Evolutionary conservation across 1,140 invertebrate genomes (phyloP).

Genomic region (Ceratina australensis): DNA sequence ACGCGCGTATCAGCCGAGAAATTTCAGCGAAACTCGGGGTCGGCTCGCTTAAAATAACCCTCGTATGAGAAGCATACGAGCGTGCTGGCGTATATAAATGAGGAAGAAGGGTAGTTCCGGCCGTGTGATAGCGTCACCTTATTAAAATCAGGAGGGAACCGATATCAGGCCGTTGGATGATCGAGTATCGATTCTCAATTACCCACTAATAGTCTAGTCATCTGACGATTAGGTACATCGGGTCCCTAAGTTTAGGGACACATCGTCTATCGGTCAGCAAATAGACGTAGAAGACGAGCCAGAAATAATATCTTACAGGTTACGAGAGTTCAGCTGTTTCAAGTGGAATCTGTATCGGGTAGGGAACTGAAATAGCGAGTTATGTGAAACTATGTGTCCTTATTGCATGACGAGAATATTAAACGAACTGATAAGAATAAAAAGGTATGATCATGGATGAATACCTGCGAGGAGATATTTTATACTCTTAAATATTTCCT

Average conservation of each 20-base stretch:
- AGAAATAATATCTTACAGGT: slow-evolving; percentile 19
- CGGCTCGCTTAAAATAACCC: slow-evolving; percentile 45
- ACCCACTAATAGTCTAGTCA: slow-evolving; percentile 57
- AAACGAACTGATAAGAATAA: no score
- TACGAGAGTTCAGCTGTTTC: no score
- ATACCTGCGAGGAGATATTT: no score
- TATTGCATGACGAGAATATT: no score
- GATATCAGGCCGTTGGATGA: slow-evolving; percentile 49
- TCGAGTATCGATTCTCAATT: slow-evolving; percentile 68
- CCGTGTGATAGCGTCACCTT: slow-evolving; percentile 41
- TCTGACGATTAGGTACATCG: slow-evolving; percentile 57
- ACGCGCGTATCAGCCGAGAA: slow-evolving; percentile 16
- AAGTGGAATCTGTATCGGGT: no score
- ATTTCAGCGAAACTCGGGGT: slow-evolving; percentile 37
- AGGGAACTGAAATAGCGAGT: no score
- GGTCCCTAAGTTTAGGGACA: slow-evolving; percentile 48
- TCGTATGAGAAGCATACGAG: slow-evolving; percentile 31
- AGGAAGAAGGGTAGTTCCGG: slow-evolving; percentile 39
- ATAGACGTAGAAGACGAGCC: slow-evolving; percentile 29
- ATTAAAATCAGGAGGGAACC: slow-evolving; percentile 56
- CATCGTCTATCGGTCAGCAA: slow-evolving; percentile 50
- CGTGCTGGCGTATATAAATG: slow-evolving; percentile 52
- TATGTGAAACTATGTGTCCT: no score
- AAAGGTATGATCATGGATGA: no score
- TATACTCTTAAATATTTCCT: no score